These are phyloP conservation scores for Blastomussa wellsi DNA, from an alignment of 92 coral and sea anemone species.

Conservation along the genomic window DNA sequence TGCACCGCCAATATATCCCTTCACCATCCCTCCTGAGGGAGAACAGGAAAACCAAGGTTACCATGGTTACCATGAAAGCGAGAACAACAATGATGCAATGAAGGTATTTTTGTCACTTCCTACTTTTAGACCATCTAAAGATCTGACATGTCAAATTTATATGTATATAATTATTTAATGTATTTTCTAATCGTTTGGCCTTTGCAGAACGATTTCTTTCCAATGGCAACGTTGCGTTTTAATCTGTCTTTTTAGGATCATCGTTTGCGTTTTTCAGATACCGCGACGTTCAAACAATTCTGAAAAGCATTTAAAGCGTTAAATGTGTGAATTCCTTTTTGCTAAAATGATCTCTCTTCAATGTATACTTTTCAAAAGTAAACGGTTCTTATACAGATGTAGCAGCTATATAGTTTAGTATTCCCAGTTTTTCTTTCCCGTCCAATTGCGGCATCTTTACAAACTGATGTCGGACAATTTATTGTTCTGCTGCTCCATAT, in stretches of 20 bases:
- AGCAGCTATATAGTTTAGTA: no score
- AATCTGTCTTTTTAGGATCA: not conserved
- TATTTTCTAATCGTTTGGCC: not conserved
- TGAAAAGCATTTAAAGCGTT: not conserved
- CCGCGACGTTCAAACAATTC: not conserved
- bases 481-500: no score
- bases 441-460: no score
- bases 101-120: conserved; percentile 22
- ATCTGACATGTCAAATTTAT: not conserved
- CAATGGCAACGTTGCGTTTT: no score
- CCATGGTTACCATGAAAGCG: conserved; percentile 28
- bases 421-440: not conserved
- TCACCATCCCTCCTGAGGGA: conserved; percentile 85
- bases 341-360: no score
- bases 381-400: not conserved
- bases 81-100: conserved; percentile 26
- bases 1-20: conserved; percentile 78
- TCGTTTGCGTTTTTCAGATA: no score
- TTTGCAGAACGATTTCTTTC: not conserved
- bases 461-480: no score
- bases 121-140: not conserved
- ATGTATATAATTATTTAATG: not conserved
- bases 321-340: not conserved
- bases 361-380: not conserved
- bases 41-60: conserved; percentile 70